phyloP scores from a whole-genome alignment of 2,113 vertebrate species.

The Theristicus caerulescens region DNA sequence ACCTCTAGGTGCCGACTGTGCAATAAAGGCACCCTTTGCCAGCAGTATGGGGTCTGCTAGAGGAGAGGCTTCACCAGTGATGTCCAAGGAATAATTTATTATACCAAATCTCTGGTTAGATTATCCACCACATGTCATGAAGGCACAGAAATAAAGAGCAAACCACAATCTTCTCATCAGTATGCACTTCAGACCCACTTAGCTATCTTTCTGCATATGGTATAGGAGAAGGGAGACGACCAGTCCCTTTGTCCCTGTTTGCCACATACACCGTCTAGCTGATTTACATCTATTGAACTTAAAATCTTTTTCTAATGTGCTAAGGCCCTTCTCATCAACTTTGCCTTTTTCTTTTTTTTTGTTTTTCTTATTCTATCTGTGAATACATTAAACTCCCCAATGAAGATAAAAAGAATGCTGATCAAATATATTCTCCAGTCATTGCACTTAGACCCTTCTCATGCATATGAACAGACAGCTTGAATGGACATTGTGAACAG shows the following conservation, averaged over 20 bases:
- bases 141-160: neutral
- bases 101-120: neutral
- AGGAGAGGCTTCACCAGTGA: neutral
- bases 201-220: neutral
- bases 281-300: neutral
- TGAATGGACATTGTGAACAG: neutral
- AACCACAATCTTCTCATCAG: neutral
- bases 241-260: neutral
- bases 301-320: neutral
- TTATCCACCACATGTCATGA: neutral
- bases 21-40: neutral
- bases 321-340: neutral
- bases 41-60: neutral
- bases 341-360: neutral
- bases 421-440: neutral
- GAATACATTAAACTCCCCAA: neutral
- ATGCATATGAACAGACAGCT: neutral
- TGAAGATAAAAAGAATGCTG: neutral
- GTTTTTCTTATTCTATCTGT: neutral
- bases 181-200: neutral
- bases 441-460: neutral
- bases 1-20: neutral
- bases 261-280: neutral
- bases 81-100: neutral
- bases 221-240: neutral